phyloP scores from a whole-genome alignment of 2,797 vertebrate genomes.

The Ceryle rudis region DNA sequence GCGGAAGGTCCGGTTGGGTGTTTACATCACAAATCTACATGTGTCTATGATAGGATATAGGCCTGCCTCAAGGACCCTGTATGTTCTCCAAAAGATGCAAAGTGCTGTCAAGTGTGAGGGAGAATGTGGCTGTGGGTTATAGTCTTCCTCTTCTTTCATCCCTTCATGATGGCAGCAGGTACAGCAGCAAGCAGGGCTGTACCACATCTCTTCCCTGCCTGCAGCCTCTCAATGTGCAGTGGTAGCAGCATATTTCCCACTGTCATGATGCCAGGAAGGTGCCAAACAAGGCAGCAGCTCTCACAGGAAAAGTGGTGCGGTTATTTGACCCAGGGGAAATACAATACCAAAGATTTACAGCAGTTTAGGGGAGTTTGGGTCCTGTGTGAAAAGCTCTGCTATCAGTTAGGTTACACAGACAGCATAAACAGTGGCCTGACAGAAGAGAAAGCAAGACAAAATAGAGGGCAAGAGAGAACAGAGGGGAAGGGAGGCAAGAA shows the following conservation, averaged over 20 bases:
- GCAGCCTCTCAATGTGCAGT: background rate
- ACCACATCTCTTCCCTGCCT: background rate
- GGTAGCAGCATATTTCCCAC: rapidly evolving
- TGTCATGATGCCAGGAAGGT: background rate
- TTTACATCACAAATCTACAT: background rate
- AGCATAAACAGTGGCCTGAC: background rate
- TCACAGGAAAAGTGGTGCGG: background rate
- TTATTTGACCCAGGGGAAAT: background rate
- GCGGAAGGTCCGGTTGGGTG: background rate
- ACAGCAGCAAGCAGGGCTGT: background rate
- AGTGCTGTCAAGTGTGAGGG: no score
- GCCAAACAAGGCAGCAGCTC: background rate
- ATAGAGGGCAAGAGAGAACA: background rate
- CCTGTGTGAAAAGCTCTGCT: background rate
- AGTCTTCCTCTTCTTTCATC: no score
- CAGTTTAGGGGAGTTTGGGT: background rate
- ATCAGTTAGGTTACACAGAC: background rate
- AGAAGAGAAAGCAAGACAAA: background rate
- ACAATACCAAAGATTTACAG: background rate
- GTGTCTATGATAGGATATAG: no score
- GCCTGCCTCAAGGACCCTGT: no score
- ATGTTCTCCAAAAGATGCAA: no score
- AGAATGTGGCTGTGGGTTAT: no score
- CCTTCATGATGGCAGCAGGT: background rate
- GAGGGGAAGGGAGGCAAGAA: background rate